Evolutionary conservation across 2,797 vertebrate genomes (phyloP).

Genomic region (Mustela erminea): DNA sequence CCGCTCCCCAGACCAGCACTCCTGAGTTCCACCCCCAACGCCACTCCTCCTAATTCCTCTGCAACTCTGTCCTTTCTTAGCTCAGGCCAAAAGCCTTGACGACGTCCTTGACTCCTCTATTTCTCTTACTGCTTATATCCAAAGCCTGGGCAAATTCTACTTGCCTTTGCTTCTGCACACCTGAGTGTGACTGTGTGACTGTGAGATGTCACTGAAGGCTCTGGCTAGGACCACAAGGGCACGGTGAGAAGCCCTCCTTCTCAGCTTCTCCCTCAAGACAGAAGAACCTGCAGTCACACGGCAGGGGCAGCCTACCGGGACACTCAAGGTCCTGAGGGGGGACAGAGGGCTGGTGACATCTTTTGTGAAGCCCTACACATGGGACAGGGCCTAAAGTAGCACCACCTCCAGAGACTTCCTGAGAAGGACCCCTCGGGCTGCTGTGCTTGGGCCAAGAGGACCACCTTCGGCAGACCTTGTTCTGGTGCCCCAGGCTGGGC

Average conservation of each 20-base stretch:
- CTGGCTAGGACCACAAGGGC: not conserved
- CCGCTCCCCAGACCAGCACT: not conserved
- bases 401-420: not conserved
- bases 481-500: not conserved
- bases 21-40: not conserved
- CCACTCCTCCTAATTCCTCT: not conserved
- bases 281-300: not conserved
- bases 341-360: not conserved
- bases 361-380: not conserved
- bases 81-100: not conserved
- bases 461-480: fast-evolving
- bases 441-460: not conserved
- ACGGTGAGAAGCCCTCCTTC: not conserved
- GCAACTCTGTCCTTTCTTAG: not conserved
- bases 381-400: not conserved
- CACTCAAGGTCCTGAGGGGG: not conserved
- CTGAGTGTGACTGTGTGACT: not conserved
- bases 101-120: not conserved
- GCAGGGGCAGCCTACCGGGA: not conserved
- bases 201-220: not conserved
- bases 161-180: not conserved
- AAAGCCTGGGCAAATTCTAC: not conserved
- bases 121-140: not conserved
- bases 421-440: not conserved
- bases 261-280: not conserved